phyloP scores from a whole-genome alignment of 2,797 vertebrate genomes.

The Odontamblyopus lacepedii region DNA sequence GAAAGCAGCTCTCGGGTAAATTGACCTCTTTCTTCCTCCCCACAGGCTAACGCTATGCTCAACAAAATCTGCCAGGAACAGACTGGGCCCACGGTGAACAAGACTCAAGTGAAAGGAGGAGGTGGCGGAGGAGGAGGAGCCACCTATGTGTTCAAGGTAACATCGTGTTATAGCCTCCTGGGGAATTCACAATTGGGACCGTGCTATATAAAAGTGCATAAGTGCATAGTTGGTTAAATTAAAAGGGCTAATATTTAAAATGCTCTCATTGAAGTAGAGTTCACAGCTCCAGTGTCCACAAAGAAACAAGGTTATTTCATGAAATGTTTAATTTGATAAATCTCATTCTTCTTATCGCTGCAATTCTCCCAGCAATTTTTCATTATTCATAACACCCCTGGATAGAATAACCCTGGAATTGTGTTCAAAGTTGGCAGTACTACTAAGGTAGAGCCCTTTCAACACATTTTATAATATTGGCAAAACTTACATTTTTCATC shows the following conservation, averaged over 20 bases:
- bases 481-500: not conserved
- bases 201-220: not conserved
- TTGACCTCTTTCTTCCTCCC: constrained; percentile 40
- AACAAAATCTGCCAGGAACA: constrained; percentile 92
- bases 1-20: constrained; percentile 24
- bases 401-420: not conserved
- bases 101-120: constrained; percentile 87
- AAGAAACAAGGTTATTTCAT: not conserved
- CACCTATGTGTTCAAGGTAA: constrained; percentile 95
- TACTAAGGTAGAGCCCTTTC: not conserved
- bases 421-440: not conserved
- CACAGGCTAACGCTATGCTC: constrained; percentile 83
- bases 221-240: not conserved
- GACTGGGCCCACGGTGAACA: constrained; percentile 88
- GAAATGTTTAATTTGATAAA: not conserved
- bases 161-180: constrained; percentile 15
- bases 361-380: not conserved
- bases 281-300: not conserved
- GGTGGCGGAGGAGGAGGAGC: constrained; percentile 94
- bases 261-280: not conserved
- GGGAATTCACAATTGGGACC: not conserved
- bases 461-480: not conserved
- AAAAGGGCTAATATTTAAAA: not conserved
- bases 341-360: not conserved
- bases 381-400: not conserved